Conservation (phyloP, 2,113 vertebrate genomes). For the Cichladusa arquata region DNA sequence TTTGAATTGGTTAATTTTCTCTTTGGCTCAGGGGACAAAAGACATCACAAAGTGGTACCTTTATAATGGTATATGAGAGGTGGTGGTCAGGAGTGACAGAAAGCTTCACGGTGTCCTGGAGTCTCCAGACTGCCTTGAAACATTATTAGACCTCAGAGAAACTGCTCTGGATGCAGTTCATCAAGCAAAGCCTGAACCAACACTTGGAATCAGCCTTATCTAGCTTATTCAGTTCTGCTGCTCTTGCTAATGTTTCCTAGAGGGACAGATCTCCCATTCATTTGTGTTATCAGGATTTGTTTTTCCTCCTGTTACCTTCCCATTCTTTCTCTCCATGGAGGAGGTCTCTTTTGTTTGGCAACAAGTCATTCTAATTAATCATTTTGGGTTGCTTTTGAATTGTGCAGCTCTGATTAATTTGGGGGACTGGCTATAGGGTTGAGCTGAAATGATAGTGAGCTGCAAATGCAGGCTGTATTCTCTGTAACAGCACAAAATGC, state of each 20-base stretch:
- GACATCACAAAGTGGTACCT: neutral
- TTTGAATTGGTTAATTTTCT: neutral
- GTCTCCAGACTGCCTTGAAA: neutral
- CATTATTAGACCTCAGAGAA: neutral
- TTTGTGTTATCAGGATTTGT: conserved; percentile 41
- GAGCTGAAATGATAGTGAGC: neutral
- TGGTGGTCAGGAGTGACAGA: neutral
- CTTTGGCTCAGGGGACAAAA: neutral
- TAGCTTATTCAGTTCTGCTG: neutral
- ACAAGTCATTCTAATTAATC: conserved; percentile 66
- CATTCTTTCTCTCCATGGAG: conserved; percentile 13
- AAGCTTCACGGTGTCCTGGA: neutral
- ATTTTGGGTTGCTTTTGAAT: conserved; percentile 44
- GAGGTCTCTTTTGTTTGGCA: conserved; percentile 39
- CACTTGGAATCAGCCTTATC: neutral
- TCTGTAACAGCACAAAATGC: neutral
- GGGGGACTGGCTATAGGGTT: neutral
- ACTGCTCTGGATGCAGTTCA: neutral
- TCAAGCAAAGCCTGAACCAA: neutral
- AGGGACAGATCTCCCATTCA: conserved; percentile 12
- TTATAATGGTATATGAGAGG: neutral
- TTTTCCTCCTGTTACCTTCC: conserved; percentile 4
- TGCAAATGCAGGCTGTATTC: neutral
- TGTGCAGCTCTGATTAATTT: conserved; percentile 34
- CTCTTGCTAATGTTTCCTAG: neutral